Conservation (phyloP, 2,888 invertebrate species). For the Trileptium ribeirensis region DNA sequence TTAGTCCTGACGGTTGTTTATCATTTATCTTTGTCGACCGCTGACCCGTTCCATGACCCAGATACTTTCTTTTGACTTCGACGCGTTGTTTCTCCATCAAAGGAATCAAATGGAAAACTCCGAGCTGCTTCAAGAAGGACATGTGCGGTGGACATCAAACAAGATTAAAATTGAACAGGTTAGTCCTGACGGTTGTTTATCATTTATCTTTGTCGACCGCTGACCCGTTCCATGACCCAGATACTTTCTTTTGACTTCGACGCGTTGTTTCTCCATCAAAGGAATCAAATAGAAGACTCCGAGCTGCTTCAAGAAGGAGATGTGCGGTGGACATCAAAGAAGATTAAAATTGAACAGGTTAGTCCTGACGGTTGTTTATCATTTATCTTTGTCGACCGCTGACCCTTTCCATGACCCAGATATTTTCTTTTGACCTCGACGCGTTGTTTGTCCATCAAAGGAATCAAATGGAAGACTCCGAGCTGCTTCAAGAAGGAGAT, state of each 20-base stretch:
- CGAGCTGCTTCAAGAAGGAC: constrained; percentile 80
- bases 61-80: constrained; percentile 78
- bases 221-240: constrained; percentile 62
- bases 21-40: too few relatives aligned
- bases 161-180: constrained; percentile 81
- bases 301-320: constrained; percentile 85
- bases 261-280: constrained; percentile 74
- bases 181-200: too few relatives aligned
- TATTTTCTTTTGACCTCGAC: constrained; percentile 87
- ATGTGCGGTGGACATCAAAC: constrained; percentile 76
- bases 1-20: too few relatives aligned
- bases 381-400: too few relatives aligned
- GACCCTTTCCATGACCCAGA: constrained; percentile 73
- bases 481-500: constrained; percentile 81
- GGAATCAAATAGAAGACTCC: constrained; percentile 82
- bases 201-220: too few relatives aligned
- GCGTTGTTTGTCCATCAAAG: constrained; percentile 77
- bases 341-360: constrained; percentile 78
- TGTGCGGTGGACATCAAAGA: constrained; percentile 74
- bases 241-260: constrained; percentile 84
- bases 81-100: constrained; percentile 76
- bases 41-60: constrained; percentile 62
- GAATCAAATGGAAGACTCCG: constrained; percentile 82
- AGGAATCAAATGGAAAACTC: constrained; percentile 84
- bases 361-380: too few relatives aligned